Base-by-base conservation (phyloP, 2,888 invertebrate species). In the Oscheius sp. region DNA sequence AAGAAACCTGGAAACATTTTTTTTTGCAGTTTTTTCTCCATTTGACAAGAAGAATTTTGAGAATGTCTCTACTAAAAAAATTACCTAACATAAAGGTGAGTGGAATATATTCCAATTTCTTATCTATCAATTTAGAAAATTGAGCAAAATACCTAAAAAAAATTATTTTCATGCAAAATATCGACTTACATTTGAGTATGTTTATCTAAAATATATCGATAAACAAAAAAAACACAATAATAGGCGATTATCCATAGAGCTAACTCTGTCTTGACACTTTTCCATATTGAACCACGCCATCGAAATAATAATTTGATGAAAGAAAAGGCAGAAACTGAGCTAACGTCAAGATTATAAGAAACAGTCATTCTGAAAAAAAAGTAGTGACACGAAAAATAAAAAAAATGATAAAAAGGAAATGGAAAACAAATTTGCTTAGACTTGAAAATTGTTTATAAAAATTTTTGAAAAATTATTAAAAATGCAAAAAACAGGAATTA, bases 321-420 rank as follows among this genome's bases (percentile, higher is more conserved):
- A 24, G 71, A 71, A 38, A 72, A 70, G 41, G 70, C 74, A 8
- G 75, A 73, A 9, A 77, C 78, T 9, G 80, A 78, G 6, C 73
- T 74, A 9, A 81, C 78, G 59, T 82, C 82, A 49, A 80, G 70
- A 56, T 80, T 82, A 63, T 83, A 83, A 8, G 77, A 74, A 4
- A 83, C 81, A 8, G 83, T 83, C 83, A 83, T 83, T 47, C 33
- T 30, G n/a, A 20, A 54, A 28, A 51, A 20, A 4, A 6, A 36
- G 36, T 36, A 36, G 14, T 9, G 14, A 36, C 36, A 36, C n/a
- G n/a, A n/a, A n/a, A n/a, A n/a, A n/a, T n/a, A n/a, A n/a, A n/a
- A n/a, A n/a, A n/a, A n/a, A n/a, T n/a, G n/a, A n/a, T n/a, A n/a
- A n/a, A n/a, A n/a, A n/a, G n/a, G n/a, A n/a, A n/a, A n/a, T n/a